A percentile compares a stretch with the other conserved stretches of the same genome.
Conservation (phyloP, 2,113 vertebrate species). For the Hypocryptadius cinnamomeus region DNA sequence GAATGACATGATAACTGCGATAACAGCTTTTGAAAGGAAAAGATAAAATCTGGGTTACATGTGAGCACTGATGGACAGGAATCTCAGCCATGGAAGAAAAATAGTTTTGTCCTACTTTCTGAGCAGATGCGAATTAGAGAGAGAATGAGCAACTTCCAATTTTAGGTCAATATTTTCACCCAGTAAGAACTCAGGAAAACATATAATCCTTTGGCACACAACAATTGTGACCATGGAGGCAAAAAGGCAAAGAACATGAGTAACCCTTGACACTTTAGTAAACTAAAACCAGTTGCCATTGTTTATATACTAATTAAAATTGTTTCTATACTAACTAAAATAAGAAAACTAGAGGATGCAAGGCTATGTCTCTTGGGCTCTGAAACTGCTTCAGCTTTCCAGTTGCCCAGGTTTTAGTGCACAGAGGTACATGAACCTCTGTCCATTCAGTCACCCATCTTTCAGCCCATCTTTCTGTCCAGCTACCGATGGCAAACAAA, state of each 20-base stretch:
- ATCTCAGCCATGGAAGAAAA: slow-evolving; percentile 52
- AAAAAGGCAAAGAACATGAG: not conserved
- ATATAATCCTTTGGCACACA: not conserved
- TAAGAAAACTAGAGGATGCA: not conserved
- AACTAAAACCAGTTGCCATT: not conserved
- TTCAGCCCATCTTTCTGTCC: not conserved
- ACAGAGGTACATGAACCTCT: not conserved
- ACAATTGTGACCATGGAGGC: not conserved
- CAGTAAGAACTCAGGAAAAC: slow-evolving; percentile 7
- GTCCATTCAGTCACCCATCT: not conserved
- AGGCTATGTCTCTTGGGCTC: not conserved
- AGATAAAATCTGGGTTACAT: slow-evolving; percentile 52
- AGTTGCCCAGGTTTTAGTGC: not conserved
- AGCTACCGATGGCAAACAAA: not conserved
- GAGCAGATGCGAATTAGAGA: slow-evolving; percentile 37
- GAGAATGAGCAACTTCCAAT: not conserved
- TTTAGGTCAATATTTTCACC: slow-evolving; percentile 54
- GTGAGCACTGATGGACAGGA: slow-evolving; percentile 53
- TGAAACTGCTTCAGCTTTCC: not conserved
- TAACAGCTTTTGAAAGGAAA: slow-evolving; percentile 47
- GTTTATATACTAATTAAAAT: not conserved
- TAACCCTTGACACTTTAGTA: not conserved
- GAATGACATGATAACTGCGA: slow-evolving; percentile 4
- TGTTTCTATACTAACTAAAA: not conserved
- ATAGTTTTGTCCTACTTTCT: slow-evolving; percentile 58